Percentiles rank a stretch among this genome's conserved stretches.
These are phyloP conservation scores for Shargacucullia verbasci DNA, from an alignment of 2,888 invertebrate genomes.

Conservation along the genomic window DNA sequence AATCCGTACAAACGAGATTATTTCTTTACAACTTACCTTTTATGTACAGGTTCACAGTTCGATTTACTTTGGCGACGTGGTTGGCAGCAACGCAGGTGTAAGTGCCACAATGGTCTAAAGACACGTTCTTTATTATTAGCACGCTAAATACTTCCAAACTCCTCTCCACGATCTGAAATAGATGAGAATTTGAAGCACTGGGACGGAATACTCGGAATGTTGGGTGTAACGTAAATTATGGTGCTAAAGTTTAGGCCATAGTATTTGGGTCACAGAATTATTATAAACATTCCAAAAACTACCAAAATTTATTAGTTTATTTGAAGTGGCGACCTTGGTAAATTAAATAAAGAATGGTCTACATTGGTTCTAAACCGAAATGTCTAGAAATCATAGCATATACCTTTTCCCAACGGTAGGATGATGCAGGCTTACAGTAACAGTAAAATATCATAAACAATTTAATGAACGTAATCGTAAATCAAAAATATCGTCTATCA, in stretches of 20 bases:
- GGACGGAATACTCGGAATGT: neutral
- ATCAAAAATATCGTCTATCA: too few relatives aligned
- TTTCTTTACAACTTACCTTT: constrained; percentile 88
- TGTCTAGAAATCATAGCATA: too few relatives aligned
- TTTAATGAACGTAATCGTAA: too few relatives aligned
- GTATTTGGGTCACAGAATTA: constrained; percentile 5
- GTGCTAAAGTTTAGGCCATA: neutral
- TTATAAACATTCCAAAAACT: constrained; percentile 9
- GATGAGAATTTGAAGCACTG: constrained; percentile 6
- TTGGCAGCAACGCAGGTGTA: constrained; percentile 93
- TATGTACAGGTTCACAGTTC: constrained; percentile 92
- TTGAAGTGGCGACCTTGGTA: too few relatives aligned
- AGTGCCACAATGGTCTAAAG: constrained; percentile 91
- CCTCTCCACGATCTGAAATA: constrained; percentile 89
- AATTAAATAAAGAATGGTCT: too few relatives aligned
- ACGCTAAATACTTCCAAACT: constrained; percentile 92
- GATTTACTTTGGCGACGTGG: constrained; percentile 92
- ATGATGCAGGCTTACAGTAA: too few relatives aligned
- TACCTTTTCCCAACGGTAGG: too few relatives aligned
- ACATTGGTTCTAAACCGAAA: too few relatives aligned
- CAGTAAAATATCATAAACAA: too few relatives aligned
- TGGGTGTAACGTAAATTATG: constrained; percentile 3
- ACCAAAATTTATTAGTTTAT: too few relatives aligned
- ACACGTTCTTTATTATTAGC: constrained; percentile 92
- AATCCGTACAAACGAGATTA: constrained; percentile 16